Conservation (phyloP, 1,140 invertebrate species). For the Saccostrea glomerata region DNA sequence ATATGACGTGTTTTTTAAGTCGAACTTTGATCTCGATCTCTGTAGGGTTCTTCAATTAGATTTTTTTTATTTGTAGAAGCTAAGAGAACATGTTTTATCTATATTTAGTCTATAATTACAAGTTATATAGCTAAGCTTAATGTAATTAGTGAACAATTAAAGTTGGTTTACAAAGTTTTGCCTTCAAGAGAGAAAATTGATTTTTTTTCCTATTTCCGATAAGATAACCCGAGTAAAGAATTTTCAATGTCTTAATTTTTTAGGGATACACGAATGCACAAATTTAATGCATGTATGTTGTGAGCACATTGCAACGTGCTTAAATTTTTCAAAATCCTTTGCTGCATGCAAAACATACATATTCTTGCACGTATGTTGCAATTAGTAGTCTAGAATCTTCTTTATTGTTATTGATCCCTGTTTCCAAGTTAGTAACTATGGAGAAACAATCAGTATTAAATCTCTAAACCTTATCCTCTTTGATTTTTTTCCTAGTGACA, state of each 20-base stretch:
- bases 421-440: conserved; percentile 23
- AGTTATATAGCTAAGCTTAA: not conserved
- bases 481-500: conserved; percentile 19
- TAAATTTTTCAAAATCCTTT: not conserved
- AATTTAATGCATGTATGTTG: not conserved
- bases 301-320: not conserved
- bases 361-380: not conserved
- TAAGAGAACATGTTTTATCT: not conserved
- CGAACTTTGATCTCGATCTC: not conserved
- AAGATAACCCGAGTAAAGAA: not conserved
- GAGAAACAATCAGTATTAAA: conserved; percentile 16
- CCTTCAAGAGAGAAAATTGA: not conserved
- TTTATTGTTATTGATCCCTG: not conserved
- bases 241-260: not conserved
- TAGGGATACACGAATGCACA: not conserved
- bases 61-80: not conserved
- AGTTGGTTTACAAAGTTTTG: not conserved
- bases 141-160: not conserved
- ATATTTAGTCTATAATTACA: not conserved
- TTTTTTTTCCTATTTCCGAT: not conserved
- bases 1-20: not conserved
- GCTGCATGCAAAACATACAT: not conserved
- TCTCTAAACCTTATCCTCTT: not conserved
- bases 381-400: not conserved
- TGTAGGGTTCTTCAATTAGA: not conserved